Percentiles rank a stretch among this genome's conserved stretches.
phyloP scores from a whole-genome alignment of 2,888 invertebrate species.

The Ceratothoa steindachneri region DNA sequence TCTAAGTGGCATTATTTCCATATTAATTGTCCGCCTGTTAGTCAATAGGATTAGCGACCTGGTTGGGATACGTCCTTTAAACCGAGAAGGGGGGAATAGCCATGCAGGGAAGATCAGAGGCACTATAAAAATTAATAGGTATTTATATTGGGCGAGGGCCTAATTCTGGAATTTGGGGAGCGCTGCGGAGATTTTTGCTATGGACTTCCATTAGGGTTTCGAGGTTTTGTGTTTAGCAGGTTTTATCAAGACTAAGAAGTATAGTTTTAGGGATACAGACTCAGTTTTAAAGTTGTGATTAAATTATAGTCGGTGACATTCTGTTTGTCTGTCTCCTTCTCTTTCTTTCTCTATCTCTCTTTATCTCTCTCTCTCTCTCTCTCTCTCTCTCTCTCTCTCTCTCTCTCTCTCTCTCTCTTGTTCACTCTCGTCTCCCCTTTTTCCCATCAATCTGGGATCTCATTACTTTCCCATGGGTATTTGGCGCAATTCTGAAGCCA shows the following conservation, averaged over 20 bases:
- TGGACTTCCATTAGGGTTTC: no score
- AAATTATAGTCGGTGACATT: background rate
- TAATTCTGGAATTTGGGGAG: no score
- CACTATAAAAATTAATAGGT: slow-evolving; percentile 7
- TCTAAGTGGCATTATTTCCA: slow-evolving; percentile 42
- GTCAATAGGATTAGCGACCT: slow-evolving; percentile 37
- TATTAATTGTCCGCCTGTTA: slow-evolving; percentile 38
- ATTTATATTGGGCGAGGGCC: background rate
- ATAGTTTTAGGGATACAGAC: no score
- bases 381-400: slow-evolving; percentile 10
- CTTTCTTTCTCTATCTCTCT: slow-evolving; percentile 17
- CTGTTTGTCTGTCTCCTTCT: background rate
- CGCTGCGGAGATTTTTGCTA: no score
- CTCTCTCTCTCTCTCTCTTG: background rate
- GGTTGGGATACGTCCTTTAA: slow-evolving; percentile 1
- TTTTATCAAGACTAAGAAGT: no score
- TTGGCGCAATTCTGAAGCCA: slow-evolving; percentile 34
- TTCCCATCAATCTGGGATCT: slow-evolving; percentile 4
- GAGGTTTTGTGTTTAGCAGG: no score
- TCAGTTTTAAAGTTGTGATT: background rate
- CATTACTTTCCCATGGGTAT: slow-evolving; percentile 17
- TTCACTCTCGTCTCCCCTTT: background rate
- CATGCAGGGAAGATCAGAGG: background rate
- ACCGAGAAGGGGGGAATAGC: background rate
- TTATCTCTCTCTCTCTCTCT: slow-evolving; percentile 17